These are phyloP conservation scores for Hydrozoanthus tunicans DNA, from an alignment of 64 coral and sea anemone genomes.

Conservation along the genomic window DNA sequence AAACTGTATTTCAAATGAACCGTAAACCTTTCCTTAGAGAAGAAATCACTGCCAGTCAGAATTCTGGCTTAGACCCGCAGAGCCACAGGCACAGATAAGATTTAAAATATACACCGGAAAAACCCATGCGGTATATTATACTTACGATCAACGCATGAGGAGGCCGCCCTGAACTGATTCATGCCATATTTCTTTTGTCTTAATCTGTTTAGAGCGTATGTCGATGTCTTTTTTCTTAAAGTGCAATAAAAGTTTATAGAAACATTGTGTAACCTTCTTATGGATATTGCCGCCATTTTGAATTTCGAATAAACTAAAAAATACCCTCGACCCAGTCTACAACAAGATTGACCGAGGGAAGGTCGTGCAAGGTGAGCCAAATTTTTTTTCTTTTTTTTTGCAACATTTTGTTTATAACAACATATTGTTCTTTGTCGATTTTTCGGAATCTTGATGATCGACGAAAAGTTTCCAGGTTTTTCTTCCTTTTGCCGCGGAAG, in stretches of 20 bases:
- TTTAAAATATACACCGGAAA: background rate
- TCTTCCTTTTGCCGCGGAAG: background rate
- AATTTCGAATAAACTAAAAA: background rate
- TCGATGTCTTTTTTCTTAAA: background rate
- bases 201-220: background rate
- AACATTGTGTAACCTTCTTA: background rate
- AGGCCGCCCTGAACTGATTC: background rate
- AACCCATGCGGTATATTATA: background rate
- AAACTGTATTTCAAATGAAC: too few species aligned
- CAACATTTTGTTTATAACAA: background rate
- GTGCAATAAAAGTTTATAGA: background rate
- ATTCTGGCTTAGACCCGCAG: too few species aligned
- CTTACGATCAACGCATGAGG: conserved; percentile 50
- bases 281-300: conserved; percentile 33
- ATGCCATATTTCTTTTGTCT: background rate
- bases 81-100: background rate
- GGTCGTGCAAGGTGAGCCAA: background rate
- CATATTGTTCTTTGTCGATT: too few species aligned
- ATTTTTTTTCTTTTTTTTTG: conserved; percentile 5
- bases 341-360: background rate
- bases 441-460: too few species aligned
- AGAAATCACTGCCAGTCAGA: too few species aligned
- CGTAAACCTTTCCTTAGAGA: too few species aligned
- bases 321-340: conserved; percentile 36
- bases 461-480: background rate